These are phyloP conservation scores for Orchestes rusci DNA, from an alignment of 2,888 invertebrate species.

Conservation along the genomic window DNA sequence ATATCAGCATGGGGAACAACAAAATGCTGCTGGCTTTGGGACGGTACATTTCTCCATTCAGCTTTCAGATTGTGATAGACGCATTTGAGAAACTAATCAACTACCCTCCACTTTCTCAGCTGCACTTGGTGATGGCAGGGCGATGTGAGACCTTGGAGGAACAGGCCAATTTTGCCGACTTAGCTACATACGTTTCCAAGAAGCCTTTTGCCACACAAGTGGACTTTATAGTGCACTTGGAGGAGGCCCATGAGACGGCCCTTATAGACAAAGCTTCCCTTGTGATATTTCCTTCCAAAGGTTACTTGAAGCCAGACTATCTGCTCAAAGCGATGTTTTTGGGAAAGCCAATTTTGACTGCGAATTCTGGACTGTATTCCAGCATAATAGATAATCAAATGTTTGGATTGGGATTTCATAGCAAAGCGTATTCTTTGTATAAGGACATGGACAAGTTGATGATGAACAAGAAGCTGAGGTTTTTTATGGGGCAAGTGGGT, in stretches of 20 bases:
- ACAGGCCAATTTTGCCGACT: constrained; percentile 34
- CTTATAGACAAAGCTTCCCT: constrained; percentile 36
- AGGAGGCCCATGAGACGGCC: constrained; percentile 38
- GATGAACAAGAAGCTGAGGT: constrained; percentile 35
- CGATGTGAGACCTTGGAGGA: constrained; percentile 34
- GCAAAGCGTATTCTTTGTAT: too few relatives aligned
- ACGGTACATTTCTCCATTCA: constrained; percentile 35
- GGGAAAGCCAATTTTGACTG: constrained; percentile 38
- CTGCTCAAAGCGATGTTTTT: constrained; percentile 36
- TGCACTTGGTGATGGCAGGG: constrained; percentile 38
- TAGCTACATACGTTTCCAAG: constrained; percentile 33
- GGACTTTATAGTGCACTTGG: constrained; percentile 37
- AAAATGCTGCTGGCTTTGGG: constrained; percentile 37
- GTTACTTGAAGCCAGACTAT: constrained; percentile 37
- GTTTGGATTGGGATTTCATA: too few relatives aligned
- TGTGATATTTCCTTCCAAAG: constrained; percentile 36
- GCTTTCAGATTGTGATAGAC: constrained; percentile 37
- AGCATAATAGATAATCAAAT: constrained; percentile 35
- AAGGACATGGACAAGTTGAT: constrained; percentile 38
- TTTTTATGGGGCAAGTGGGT: constrained; percentile 39
- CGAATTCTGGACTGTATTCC: constrained; percentile 36
- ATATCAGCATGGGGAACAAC: constrained; percentile 32
- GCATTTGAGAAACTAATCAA: constrained; percentile 37
- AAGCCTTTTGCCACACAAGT: constrained; percentile 36
- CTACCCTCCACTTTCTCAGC: constrained; percentile 30